Base-by-base conservation (phyloP, 2,113 vertebrate species). In the Pandion haliaetus region DNA sequence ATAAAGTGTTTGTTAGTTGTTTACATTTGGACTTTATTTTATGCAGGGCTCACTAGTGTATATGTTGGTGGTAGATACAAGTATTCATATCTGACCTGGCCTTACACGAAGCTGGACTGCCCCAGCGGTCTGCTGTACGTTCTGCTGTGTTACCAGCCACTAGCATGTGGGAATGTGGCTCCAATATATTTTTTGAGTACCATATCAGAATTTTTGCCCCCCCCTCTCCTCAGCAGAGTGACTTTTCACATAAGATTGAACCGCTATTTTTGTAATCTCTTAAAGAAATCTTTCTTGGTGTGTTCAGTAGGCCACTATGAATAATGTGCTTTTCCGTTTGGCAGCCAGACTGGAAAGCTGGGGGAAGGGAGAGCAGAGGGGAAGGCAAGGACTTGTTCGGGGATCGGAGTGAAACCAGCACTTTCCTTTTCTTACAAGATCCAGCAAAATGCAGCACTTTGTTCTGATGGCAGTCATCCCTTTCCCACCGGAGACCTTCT, bases 251-350 rank as follows among this genome's bases (percentile, higher is more conserved):
- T 59, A 44, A 29, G 23, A 49, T 17, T 65, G 44, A 79, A 17
- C 57, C 42, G 66, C 54, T 89, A 1, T 47, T 91, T 76, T 91
- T 47, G 73, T 95, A 72, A 95, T 94, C 88, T 91, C 40, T 40
- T 76, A 25, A 15, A 50, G 69, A 71, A 69, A 86, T 84, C 86
- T 86, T 76, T 92, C 88, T 29, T 79, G 90, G 61, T 6, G 0
- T 5, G 10, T 79, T 95, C 52, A 29, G 29, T 47, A 70, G 94
- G 91, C 91, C 70, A 76, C 49, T 40, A 0, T 85, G 95, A 93
- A 74, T 93, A 92, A 96, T 83, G 90, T 72, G 73, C 58, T 93
- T 85, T 94, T 87, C 92, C 4, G 0, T 89, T 90, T 88, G 90
- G 82, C 93, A 86, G 82, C 61, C 52, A 32, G 54, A 5, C 52